These are phyloP conservation scores for Noctilio leporinus DNA, from an alignment of 2,113 vertebrate species.

Conservation along the genomic window DNA sequence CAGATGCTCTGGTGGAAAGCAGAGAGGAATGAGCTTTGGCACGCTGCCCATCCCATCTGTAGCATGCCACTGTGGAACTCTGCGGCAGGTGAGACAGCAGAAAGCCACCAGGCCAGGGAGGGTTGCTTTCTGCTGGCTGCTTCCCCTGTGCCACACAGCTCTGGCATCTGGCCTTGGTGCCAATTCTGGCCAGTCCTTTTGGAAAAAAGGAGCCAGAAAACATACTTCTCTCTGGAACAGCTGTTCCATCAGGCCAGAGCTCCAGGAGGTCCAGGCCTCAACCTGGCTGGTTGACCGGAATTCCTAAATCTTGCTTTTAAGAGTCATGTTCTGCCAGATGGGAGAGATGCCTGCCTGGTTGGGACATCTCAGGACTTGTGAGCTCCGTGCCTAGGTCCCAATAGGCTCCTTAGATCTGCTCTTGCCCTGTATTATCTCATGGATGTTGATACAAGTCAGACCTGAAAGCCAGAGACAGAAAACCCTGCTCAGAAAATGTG, in stretches of 20 bases:
- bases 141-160: not conserved
- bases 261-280: not conserved
- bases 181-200: not conserved
- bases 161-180: not conserved
- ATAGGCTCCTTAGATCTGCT: not conserved
- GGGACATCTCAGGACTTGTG: not conserved
- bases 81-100: not conserved
- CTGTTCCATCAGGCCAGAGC: not conserved
- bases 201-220: not conserved
- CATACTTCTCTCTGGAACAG: not conserved
- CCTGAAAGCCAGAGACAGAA: not conserved
- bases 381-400: not conserved
- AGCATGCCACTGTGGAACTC: not conserved
- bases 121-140: not conserved
- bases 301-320: not conserved
- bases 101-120: not conserved
- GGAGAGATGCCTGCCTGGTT: not conserved
- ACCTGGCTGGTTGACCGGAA: not conserved
- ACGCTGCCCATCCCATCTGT: not conserved
- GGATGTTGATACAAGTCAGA: not conserved
- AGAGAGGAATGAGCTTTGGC: not conserved
- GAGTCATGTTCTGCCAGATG: not conserved
- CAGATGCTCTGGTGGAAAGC: not conserved
- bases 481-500: not conserved
- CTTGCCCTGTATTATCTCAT: not conserved